phyloP scores from a whole-genome alignment of 2,797 vertebrate species.

The Malacoctenus gilli region DNA sequence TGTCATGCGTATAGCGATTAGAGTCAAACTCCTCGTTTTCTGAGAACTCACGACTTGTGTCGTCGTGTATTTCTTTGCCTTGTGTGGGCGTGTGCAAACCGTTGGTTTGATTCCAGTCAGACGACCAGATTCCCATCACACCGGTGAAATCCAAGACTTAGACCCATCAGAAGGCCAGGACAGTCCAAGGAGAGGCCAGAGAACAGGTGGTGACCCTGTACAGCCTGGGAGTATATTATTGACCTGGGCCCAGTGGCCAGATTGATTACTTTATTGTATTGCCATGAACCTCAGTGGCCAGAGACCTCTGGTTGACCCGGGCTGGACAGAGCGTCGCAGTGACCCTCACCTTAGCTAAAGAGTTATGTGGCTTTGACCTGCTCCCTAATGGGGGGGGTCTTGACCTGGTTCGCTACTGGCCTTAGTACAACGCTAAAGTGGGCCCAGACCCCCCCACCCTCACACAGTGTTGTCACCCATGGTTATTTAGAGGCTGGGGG shows the following conservation, averaged over 20 bases:
- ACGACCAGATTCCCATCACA: constrained; percentile 39
- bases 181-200: constrained; percentile 80
- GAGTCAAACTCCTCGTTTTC: too few relatives aligned
- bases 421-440: constrained; percentile 63
- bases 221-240: constrained; percentile 81
- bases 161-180: constrained; percentile 68
- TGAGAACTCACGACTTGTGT: too few relatives aligned
- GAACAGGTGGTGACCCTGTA: constrained; percentile 83
- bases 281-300: constrained; percentile 82
- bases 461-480: constrained; percentile 66
- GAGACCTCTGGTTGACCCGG: constrained; percentile 82
- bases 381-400: constrained; percentile 75
- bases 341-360: constrained; percentile 85
- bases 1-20: too few relatives aligned
- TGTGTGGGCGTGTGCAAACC: constrained; percentile 24
- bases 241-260: constrained; percentile 75
- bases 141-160: constrained; percentile 69
- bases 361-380: constrained; percentile 86
- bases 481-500: constrained; percentile 80
- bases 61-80: constrained; percentile 40
- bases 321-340: constrained; percentile 68
- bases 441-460: constrained; percentile 46
- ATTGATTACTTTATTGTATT: constrained; percentile 88
- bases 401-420: constrained; percentile 73
- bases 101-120: constrained; percentile 51